A percentile compares a stretch with the other conserved stretches of the same genome.
Evolutionary conservation across 2,888 invertebrate genomes (phyloP).

Genomic region (Conops quadrifasciatus): DNA sequence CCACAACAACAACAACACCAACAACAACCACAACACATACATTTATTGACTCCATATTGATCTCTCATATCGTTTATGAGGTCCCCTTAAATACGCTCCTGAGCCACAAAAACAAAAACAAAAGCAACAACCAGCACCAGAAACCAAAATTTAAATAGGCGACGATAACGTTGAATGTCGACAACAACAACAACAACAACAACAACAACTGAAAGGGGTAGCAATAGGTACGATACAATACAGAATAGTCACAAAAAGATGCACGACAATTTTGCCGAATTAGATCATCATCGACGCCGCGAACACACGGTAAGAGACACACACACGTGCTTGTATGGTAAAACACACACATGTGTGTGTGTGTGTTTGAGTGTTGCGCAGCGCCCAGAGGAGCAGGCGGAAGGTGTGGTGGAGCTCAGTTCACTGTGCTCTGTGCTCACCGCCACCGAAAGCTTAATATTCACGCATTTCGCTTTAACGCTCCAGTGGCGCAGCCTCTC

Average conservation of each 20-base stretch:
- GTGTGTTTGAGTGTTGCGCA: not conserved
- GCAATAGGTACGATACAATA: constrained; percentile 8
- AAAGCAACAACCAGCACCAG: not conserved
- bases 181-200: constrained; percentile 24
- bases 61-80: constrained; percentile 49
- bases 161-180: not conserved
- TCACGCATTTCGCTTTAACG: constrained; percentile 54
- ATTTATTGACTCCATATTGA: constrained; percentile 49
- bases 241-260: constrained; percentile 35
- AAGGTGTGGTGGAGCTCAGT: not conserved
- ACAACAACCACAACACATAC: not conserved
- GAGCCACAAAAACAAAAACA: constrained; percentile 26
- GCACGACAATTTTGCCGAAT: constrained; percentile 63
- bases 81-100: constrained; percentile 39
- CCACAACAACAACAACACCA: constrained; percentile 39
- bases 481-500: constrained; percentile 21
- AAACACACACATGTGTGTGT: constrained; percentile 10
- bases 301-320: constrained; percentile 39
- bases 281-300: constrained; percentile 61
- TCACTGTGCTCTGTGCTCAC: no score
- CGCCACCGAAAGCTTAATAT: constrained; percentile 55
- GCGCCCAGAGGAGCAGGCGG: constrained; percentile 6
- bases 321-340: constrained; percentile 37
- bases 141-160: not conserved
- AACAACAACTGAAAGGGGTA: constrained; percentile 20